Percentiles rank a stretch among this genome's conserved stretches.
Evolutionary conservation across 2,888 invertebrate genomes (phyloP).

Genomic region (Syrista parreyssii): DNA sequence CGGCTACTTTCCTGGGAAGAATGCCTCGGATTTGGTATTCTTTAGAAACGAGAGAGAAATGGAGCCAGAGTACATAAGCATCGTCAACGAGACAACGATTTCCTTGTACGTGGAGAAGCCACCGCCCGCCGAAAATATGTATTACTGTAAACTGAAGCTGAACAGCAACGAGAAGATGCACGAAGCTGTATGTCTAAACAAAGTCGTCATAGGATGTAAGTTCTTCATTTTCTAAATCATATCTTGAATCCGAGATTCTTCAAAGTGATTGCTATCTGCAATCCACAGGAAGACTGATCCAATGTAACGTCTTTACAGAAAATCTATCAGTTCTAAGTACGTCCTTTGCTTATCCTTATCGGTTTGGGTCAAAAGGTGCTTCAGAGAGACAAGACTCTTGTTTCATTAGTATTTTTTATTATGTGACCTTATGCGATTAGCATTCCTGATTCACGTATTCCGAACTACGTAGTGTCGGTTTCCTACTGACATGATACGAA

Average conservation of each 20-base stretch:
- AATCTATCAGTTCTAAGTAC: slow-evolving; percentile 14
- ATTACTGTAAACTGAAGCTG: slow-evolving; percentile 69
- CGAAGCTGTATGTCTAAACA: slow-evolving; percentile 69
- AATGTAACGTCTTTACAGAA: too few species aligned
- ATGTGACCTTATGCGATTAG: not conserved
- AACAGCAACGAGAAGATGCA: slow-evolving; percentile 46
- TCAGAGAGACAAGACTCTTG: slow-evolving; percentile 30
- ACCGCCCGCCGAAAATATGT: slow-evolving; percentile 68
- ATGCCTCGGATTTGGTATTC: slow-evolving; percentile 69
- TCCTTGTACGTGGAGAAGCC: slow-evolving; percentile 70
- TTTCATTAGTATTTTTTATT: slow-evolving; percentile 6
- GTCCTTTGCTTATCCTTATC: slow-evolving; percentile 40
- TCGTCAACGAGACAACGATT: slow-evolving; percentile 75
- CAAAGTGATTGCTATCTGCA: too few species aligned
- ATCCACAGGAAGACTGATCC: too few species aligned
- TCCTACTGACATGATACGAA: not conserved
- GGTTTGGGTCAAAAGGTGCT: slow-evolving; percentile 38
- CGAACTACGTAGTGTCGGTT: too few species aligned
- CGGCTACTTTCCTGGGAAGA: slow-evolving; percentile 66
- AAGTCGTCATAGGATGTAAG: slow-evolving; percentile 72
- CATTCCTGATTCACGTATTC: not conserved
- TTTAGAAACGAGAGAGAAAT: slow-evolving; percentile 61
- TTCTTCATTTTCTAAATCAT: slow-evolving; percentile 64
- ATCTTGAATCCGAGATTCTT: too few species aligned
- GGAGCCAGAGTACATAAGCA: slow-evolving; percentile 66